Percentiles rank a stretch among this genome's conserved stretches.
These are phyloP conservation scores for Hyaena hyaena DNA, from an alignment of 2,113 vertebrate genomes.

Conservation along the genomic window DNA sequence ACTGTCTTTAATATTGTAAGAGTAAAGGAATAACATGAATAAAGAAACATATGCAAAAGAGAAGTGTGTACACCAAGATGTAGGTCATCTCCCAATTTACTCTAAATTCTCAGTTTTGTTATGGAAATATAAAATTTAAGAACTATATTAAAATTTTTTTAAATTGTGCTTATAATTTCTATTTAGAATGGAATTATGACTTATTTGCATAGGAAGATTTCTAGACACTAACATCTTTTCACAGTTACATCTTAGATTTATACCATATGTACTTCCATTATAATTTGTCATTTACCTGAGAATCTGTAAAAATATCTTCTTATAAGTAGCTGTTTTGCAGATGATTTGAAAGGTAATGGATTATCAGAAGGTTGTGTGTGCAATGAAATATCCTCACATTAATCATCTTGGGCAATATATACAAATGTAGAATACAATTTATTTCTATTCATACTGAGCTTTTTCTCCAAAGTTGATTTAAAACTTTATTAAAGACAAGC, in stretches of 20 bases:
- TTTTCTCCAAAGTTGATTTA: not conserved
- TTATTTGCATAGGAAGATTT: not conserved
- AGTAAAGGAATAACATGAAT: not conserved
- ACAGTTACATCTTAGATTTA: not conserved
- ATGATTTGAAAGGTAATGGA: slow-evolving; percentile 34
- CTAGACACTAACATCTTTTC: not conserved
- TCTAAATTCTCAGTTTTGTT: not conserved
- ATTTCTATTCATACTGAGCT: not conserved
- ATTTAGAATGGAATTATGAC: not conserved
- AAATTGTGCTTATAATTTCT: not conserved
- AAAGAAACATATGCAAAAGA: not conserved
- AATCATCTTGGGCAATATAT: slow-evolving; percentile 32
- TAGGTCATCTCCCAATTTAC: not conserved
- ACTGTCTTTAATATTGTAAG: not conserved
- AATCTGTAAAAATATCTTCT: not conserved
- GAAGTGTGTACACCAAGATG: not conserved
- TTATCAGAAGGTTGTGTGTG: not conserved
- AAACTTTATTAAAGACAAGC: not conserved
- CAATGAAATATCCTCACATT: not conserved
- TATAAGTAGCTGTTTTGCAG: not conserved
- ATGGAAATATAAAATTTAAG: not conserved
- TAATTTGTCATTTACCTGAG: slow-evolving; percentile 24
- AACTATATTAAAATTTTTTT: not conserved
- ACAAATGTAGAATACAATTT: not conserved
- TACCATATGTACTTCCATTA: not conserved